Evolutionary conservation across 2,797 vertebrate species (phyloP), one percentile per base, ranked within the genome.

Genomic region (Lateolabrax maculatus): DNA sequence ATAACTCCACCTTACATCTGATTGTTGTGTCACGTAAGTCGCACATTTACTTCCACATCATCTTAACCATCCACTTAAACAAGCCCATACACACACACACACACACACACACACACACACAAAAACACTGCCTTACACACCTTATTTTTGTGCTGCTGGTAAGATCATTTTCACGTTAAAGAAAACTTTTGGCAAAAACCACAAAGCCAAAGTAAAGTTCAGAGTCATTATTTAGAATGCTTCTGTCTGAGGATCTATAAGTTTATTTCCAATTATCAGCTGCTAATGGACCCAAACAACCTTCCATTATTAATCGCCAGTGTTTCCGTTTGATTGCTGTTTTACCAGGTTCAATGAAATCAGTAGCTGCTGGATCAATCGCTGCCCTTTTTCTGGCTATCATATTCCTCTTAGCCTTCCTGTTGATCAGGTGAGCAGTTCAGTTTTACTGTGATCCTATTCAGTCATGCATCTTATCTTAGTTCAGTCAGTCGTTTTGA

Each of bases 281-380:
- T 48, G 15, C 23, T 25, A 37, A n/a, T 18, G 5, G 1, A 48
- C 19, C 9, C 9, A 49, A 58, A 31, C 23, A 19, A 63, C 2
- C 18, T 56, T 51, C 2, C 11, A 41, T 34, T 9, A n/a, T 10
- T 43, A 34, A 43, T 58, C 12, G n/a, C n/a, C 31, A n/a, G 5
- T 39, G 4, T 58, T 53, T 53, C 7, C 6, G 19, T 53, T 23
- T 27, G 5, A 27, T 4, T 27, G 23, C 8, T 25, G 34, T 16
- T 63, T 79, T 46, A 18, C n/a, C 29, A 89, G 87, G 37, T 37
- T 48, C 70, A 39, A 27, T 21, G 73, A 81, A 53, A 52, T 29
- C 49, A 53, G 55, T 53, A 25, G 74, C 43, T 37, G 60, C 25
- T 69, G 77, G 57, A 71, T 64, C 48, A 31, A 27, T 65, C 27